Evolutionary conservation across 2,888 invertebrate genomes (phyloP), one percentile per base, ranked within the genome.

Genomic region (Tupiocoris notatus): DNA sequence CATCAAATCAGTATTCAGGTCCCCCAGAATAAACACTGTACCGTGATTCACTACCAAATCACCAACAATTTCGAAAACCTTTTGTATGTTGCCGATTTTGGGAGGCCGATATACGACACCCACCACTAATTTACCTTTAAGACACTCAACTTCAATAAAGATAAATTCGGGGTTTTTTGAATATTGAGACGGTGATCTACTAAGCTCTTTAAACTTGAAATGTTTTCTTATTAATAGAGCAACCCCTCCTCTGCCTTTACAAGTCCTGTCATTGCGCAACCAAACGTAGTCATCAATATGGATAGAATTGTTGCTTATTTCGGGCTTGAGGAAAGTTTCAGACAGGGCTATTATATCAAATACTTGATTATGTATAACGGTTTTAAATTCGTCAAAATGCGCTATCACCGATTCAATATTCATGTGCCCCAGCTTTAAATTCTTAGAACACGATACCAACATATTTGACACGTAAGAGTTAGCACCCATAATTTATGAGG

Each of bases 131-230:
- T 62, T 12, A 9, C 22, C n/a, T 12, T 2, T 2, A 16, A 7
- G 22, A n/a, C 62, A 62, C 12, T 62, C 62, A n/a, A 62, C n/a
- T 1, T 62, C 62, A 2, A 62, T 12, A n/a, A 62, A 62, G n/a
- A 20, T 21, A 22, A 21, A 62, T 21, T 62, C 62, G 1, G 62
- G 62, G 22, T 24, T 62, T 24, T 9, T 62, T 7, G 62, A 9
- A 21, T 62, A 62, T 1, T 12, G 22, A 1, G 62, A 62, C 0
- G 62, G 62, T 54, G 54, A n/a, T n/a, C n/a, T n/a, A n/a, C n/a
- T n/a, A n/a, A n/a, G n/a, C n/a, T n/a, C n/a, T n/a, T n/a, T n/a
- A 54, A 54, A 54, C 12, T 54, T 54, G 9, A 54, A 54, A 12
- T 54, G 7, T 12, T 7, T 54, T 7, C 12, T 7, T 7, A 54